Percentiles rank a stretch among this genome's conserved stretches.
phyloP scores from a whole-genome alignment of 1,140 invertebrate species.

The Lordiphosa clarofinis region DNA sequence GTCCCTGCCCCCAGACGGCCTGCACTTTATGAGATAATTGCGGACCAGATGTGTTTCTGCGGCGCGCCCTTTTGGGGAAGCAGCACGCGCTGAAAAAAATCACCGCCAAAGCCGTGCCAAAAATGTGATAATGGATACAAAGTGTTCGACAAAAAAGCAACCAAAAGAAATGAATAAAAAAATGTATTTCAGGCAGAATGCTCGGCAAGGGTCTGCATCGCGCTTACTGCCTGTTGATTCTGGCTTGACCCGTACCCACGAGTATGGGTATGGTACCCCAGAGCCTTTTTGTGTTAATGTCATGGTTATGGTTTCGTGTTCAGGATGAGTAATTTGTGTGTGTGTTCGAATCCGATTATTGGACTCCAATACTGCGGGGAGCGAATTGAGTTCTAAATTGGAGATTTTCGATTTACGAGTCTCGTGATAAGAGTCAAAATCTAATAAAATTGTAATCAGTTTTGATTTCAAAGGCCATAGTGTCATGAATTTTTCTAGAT shows the following conservation, averaged over 20 bases:
- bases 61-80: slow-evolving; percentile 7
- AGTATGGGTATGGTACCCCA: too few relatives aligned
- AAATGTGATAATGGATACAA: slow-evolving; percentile 33
- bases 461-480: too few relatives aligned
- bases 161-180: slow-evolving; percentile 23
- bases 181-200: slow-evolving; percentile 2
- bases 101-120: slow-evolving; percentile 14
- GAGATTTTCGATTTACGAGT: too few relatives aligned
- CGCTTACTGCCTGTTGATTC: slow-evolving; percentile 27
- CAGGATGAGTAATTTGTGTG: too few relatives aligned
- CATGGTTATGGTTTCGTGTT: too few relatives aligned
- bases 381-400: too few relatives aligned
- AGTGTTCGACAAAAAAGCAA: slow-evolving; percentile 20
- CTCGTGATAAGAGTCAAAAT: too few relatives aligned
- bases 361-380: too few relatives aligned
- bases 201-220: slow-evolving; percentile 3
- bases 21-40: slow-evolving; percentile 39
- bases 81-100: slow-evolving; percentile 17
- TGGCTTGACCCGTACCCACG: slow-evolving; percentile 1
- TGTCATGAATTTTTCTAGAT: too few relatives aligned
- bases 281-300: too few relatives aligned
- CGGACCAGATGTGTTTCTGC: slow-evolving; percentile 19
- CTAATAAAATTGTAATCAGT: too few relatives aligned
- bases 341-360: too few relatives aligned
- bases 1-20: background rate